phyloP scores from a whole-genome alignment of 2,797 vertebrate genomes.

The Hemitrygon akajei region DNA sequence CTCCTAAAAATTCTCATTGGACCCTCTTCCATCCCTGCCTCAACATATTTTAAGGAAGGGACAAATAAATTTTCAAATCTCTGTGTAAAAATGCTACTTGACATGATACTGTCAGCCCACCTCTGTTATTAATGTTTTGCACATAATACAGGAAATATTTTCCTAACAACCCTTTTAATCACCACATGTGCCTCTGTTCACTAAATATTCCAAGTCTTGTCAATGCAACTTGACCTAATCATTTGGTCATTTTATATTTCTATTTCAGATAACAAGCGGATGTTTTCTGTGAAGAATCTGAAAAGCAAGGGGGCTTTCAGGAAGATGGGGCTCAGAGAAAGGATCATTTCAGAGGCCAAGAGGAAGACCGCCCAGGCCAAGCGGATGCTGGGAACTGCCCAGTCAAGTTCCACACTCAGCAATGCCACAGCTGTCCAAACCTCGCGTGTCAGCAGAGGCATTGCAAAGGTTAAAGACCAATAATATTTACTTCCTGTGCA shows the following conservation, averaged over 20 bases:
- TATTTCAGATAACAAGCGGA: conserved; percentile 1
- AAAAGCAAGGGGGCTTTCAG: not conserved
- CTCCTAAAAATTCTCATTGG: not conserved
- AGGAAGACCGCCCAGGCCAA: not conserved
- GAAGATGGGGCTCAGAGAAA: not conserved
- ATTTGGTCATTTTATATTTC: not conserved
- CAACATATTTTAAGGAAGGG: not conserved
- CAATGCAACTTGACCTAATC: not conserved
- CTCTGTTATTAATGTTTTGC: not conserved
- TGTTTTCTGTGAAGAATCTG: not conserved
- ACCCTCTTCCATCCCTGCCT: not conserved
- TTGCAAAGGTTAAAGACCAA: not conserved
- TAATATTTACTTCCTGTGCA: not conserved
- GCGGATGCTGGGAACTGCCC: not conserved
- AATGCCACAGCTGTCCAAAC: not conserved
- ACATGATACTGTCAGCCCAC: not conserved
- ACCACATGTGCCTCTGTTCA: no score
- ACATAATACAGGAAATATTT: not conserved
- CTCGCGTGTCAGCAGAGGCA: not conserved
- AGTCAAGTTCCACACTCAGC: not conserved
- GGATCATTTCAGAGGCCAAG: not conserved
- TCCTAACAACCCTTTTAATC: no score
- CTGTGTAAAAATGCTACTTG: not conserved
- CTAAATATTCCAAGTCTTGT: not conserved
- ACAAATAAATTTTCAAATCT: no score